These are phyloP conservation scores for Myotis myotis DNA, from an alignment of 2,797 vertebrate species.

Conservation along the genomic window DNA sequence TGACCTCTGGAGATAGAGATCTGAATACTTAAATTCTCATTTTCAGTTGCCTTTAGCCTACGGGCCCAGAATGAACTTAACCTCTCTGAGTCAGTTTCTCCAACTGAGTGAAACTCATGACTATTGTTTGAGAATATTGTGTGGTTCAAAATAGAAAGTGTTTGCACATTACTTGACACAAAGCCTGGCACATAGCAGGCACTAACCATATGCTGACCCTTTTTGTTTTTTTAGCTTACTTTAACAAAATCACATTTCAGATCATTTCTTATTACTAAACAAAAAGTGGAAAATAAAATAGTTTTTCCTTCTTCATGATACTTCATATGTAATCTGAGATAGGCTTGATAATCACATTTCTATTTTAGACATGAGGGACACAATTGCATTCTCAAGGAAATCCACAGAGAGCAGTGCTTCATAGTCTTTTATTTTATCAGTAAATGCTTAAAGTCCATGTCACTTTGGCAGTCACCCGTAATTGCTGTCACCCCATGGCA, in stretches of 20 bases:
- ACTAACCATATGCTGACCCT: neutral
- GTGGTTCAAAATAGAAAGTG: neutral
- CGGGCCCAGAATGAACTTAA: neutral
- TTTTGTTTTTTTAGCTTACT: neutral
- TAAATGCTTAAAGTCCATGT: neutral
- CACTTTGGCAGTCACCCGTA: neutral
- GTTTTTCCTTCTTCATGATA: neutral
- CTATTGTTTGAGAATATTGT: neutral
- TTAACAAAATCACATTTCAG: neutral
- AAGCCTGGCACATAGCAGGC: neutral
- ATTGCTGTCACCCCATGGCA: neutral
- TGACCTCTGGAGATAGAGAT: slow-evolving; percentile 13
- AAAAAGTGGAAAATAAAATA: neutral
- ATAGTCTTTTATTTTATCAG: neutral
- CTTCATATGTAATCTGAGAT: neutral
- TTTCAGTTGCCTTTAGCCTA: neutral
- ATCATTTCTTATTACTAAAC: neutral
- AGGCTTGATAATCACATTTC: neutral
- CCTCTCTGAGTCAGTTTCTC: neutral
- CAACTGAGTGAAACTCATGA: neutral
- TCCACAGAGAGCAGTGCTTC: neutral
- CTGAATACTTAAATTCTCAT: neutral
- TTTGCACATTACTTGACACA: neutral
- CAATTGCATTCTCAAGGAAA: neutral
- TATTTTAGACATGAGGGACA: neutral